phyloP scores from a whole-genome alignment of 2,113 vertebrate genomes.

The Larimichthys crocea region DNA sequence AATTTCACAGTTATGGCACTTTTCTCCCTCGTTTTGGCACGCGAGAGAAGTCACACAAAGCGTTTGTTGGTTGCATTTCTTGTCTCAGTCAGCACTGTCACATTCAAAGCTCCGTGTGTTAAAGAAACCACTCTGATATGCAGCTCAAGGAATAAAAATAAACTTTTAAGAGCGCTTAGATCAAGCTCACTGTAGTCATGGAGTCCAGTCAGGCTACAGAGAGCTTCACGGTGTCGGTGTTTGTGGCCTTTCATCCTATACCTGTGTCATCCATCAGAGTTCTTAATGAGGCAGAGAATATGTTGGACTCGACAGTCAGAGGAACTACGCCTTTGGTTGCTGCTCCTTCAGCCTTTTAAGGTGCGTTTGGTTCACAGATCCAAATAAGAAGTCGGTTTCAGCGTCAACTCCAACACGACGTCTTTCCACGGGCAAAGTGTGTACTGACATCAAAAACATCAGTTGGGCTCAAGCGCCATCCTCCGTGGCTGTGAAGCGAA shows the following conservation, averaged over 20 bases:
- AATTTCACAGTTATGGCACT: conserved; percentile 60
- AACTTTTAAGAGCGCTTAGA: conserved; percentile 51
- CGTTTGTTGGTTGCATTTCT: conserved; percentile 37
- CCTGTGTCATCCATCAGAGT: conserved; percentile 9
- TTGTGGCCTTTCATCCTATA: background rate
- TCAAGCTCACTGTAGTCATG: conserved; percentile 10
- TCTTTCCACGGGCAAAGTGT: background rate
- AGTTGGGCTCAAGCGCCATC: too few species aligned
- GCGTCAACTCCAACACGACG: background rate
- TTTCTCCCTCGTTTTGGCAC: conserved; percentile 9
- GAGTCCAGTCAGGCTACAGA: conserved; percentile 25
- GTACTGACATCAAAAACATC: background rate
- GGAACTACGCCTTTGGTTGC: background rate
- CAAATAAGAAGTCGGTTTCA: background rate
- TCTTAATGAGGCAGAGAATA: conserved; percentile 47
- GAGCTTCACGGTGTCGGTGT: background rate
- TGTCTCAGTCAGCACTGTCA: conserved; percentile 44
- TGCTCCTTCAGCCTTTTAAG: background rate
- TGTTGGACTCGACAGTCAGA: conserved; percentile 19
- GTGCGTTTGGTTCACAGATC: background rate
- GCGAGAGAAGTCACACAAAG: conserved; percentile 38
- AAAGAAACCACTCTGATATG: conserved; percentile 33
- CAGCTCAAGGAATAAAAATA: conserved; percentile 40
- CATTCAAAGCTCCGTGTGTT: conserved; percentile 39
- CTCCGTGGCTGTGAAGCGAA: too few species aligned